phyloP scores from a whole-genome alignment of 2,113 vertebrate genomes.

The Nestor notabilis region DNA sequence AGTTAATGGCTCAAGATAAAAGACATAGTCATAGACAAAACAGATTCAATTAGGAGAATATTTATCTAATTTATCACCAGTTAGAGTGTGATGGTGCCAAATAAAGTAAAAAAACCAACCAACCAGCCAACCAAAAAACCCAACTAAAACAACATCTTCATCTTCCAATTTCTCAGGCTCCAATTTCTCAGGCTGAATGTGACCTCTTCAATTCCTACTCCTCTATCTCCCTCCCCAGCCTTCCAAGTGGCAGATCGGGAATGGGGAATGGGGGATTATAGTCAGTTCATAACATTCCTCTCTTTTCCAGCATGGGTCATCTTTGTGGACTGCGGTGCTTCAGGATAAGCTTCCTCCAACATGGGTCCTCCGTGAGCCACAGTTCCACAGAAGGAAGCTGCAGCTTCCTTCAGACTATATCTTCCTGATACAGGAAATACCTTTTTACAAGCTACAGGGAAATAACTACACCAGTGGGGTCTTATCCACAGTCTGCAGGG shows the following conservation, averaged over 20 bases:
- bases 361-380: neutral
- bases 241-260: fast-evolving
- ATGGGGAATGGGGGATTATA: fast-evolving
- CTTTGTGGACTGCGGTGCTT: neutral
- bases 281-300: neutral
- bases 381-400: too few species aligned
- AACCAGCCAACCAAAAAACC: neutral
- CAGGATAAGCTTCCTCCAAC: neutral
- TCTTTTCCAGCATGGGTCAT: neutral
- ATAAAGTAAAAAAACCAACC: neutral
- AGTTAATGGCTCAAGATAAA: neutral
- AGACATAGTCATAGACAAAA: neutral
- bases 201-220: neutral
- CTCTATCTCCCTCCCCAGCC: neutral
- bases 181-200: fast-evolving
- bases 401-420: neutral
- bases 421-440: neutral
- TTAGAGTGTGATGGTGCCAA: neutral
- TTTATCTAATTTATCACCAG: neutral
- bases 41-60: neutral
- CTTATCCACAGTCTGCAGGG: neutral
- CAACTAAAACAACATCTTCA: neutral
- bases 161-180: fast-evolving
- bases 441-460: neutral
- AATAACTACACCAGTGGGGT: neutral